phyloP scores from a whole-genome alignment of 2,113 vertebrate genomes.

The Bungarus multicinctus region DNA sequence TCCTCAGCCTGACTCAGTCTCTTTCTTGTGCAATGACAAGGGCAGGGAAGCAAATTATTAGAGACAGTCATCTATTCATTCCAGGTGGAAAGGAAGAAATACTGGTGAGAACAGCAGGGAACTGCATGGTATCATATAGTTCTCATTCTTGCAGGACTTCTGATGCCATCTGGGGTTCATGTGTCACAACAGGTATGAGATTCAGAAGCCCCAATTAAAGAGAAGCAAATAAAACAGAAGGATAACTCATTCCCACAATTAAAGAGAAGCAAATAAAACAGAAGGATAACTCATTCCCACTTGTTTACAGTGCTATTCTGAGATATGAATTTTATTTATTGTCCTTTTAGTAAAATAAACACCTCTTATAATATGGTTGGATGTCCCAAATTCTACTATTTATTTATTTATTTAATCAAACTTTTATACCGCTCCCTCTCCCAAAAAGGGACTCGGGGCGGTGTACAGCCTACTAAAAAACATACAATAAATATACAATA shows the following conservation, averaged over 20 bases:
- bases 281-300: not conserved
- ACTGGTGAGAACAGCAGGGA: not conserved
- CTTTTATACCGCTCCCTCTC: too few species aligned
- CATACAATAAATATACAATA: too few species aligned
- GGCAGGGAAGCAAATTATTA: not conserved
- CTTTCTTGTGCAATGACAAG: slow-evolving; percentile 2
- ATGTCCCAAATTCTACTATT: not conserved
- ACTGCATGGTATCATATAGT: not conserved
- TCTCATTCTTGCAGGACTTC: not conserved
- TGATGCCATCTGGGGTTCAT: not conserved
- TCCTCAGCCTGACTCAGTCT: not conserved
- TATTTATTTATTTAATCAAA: too few species aligned
- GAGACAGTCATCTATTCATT: not conserved
- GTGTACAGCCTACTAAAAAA: too few species aligned
- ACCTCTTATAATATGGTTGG: not conserved
- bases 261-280: not conserved
- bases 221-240: not conserved
- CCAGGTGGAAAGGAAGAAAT: not conserved
- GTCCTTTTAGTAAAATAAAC: not conserved
- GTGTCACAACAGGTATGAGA: not conserved
- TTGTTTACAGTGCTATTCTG: not conserved
- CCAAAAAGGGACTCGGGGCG: too few species aligned
- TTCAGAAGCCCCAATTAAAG: not conserved
- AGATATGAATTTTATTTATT: not conserved
- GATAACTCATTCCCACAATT: not conserved